These are phyloP conservation scores for Opisthograptis luteolata DNA, from an alignment of 2,888 invertebrate species.

Conservation along the genomic window DNA sequence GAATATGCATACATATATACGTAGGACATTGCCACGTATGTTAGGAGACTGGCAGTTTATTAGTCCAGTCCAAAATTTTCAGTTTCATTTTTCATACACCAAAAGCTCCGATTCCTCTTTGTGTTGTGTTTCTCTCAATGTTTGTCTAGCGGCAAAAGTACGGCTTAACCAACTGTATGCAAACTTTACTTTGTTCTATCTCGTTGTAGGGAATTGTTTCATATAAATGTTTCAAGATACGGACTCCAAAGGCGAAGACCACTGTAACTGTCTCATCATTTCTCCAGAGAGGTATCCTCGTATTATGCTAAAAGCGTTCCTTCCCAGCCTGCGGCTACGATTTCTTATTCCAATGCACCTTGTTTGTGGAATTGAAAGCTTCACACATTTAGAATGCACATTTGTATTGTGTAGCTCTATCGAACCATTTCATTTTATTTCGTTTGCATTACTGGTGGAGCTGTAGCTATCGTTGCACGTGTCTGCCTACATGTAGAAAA, in stretches of 20 bases:
- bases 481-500: not conserved
- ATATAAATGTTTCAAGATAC: not conserved
- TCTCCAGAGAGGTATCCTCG: constrained; percentile 14
- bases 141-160: too few relatives aligned
- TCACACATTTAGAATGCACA: constrained; percentile 27
- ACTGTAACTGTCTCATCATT: constrained; percentile 13
- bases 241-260: constrained; percentile 1
- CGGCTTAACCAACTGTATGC: too few relatives aligned
- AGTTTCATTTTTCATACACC: too few relatives aligned
- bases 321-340: constrained; percentile 29
- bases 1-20: too few relatives aligned
- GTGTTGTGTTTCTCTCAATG: too few relatives aligned
- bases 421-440: constrained; percentile 20
- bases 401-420: constrained; percentile 23
- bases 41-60: too few relatives aligned
- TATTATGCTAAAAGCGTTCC: constrained; percentile 20
- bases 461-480: not conserved
- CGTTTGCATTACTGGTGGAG: constrained; percentile 4
- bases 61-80: too few relatives aligned
- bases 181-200: too few relatives aligned
- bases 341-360: constrained; percentile 34
- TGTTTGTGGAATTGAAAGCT: constrained; percentile 31
- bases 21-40: too few relatives aligned
- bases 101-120: too few relatives aligned
- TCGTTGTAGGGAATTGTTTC: too few relatives aligned